Conservation (phyloP, 1,140 invertebrate genomes). For the Drosophila gunungcola region DNA sequence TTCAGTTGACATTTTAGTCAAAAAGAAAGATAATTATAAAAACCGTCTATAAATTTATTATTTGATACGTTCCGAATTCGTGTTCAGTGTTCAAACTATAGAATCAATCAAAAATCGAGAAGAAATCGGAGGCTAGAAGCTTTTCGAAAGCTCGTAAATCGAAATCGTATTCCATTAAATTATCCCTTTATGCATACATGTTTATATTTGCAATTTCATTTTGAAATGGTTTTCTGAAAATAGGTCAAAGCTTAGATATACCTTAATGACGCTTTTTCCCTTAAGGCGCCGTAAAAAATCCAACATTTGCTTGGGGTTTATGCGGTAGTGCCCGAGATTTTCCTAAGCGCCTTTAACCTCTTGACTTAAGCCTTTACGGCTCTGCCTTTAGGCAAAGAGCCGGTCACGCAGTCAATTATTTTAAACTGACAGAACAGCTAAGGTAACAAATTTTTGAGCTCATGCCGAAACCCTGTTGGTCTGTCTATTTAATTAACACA, state of each 20-base stretch:
- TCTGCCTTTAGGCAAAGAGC: background rate
- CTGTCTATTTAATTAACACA: conserved; percentile 74
- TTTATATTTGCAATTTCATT: too few relatives aligned
- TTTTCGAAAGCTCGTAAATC: too few relatives aligned
- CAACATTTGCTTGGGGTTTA: conserved; percentile 45
- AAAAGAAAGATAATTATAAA: too few relatives aligned
- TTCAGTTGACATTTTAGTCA: too few relatives aligned
- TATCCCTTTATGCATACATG: too few relatives aligned
- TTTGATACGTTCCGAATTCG: too few relatives aligned
- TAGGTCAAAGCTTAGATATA: background rate
- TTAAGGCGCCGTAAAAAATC: conserved; percentile 23
- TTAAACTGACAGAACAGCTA: conserved; percentile 67
- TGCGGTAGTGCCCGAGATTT: conserved; percentile 51
- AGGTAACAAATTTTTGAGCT: conserved; percentile 49
- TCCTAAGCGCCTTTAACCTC: conserved; percentile 6
- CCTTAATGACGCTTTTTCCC: conserved; percentile 2
- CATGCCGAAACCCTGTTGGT: conserved; percentile 8
- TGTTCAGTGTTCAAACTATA: too few relatives aligned
- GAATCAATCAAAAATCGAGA: too few relatives aligned
- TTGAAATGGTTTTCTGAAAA: background rate
- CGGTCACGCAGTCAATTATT: conserved; percentile 70
- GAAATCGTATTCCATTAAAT: too few relatives aligned
- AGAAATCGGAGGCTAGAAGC: too few relatives aligned
- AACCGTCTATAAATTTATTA: too few relatives aligned
- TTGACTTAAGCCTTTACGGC: conserved; percentile 29